Evolutionary conservation across 2,888 invertebrate species (phyloP).

Genomic region (Cephalotes varians): DNA sequence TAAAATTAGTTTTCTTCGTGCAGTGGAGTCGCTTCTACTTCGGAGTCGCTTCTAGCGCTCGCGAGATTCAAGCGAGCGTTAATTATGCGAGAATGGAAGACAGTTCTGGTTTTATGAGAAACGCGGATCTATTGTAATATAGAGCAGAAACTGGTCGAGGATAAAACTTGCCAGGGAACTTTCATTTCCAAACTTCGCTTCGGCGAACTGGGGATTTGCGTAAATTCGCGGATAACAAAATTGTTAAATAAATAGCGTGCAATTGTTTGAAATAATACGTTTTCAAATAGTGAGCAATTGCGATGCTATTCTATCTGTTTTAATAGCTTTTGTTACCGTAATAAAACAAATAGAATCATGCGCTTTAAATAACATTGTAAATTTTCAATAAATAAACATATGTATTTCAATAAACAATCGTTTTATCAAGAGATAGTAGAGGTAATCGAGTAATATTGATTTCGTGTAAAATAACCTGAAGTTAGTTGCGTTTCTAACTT

Average conservation of each 20-base stretch:
- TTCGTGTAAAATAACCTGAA: neutral
- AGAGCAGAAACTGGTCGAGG: neutral
- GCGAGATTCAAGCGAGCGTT: constrained; percentile 11
- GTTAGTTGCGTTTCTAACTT: neutral
- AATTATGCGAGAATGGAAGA: constrained; percentile 37
- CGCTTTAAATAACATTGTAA: neutral
- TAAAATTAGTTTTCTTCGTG: constrained; percentile 26
- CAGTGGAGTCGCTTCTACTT: no score
- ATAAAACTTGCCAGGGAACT: constrained; percentile 19
- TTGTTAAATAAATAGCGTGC: constrained; percentile 15
- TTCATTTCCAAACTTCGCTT: neutral
- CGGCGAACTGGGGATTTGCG: neutral
- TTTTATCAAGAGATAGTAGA: neutral
- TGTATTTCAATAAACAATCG: no score
- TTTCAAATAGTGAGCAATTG: constrained; percentile 18
- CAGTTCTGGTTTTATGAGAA: constrained; percentile 24
- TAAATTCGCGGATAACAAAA: constrained; percentile 8
- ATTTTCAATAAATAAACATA: constrained; percentile 7
- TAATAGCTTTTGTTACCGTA: constrained; percentile 17
- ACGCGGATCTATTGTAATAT: constrained; percentile 32
- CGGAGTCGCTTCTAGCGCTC: no score
- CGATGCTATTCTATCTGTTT: neutral
- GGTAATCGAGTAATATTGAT: neutral
- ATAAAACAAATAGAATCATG: constrained; percentile 8
- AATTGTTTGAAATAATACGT: constrained; percentile 30